Evolutionary conservation across 2,888 invertebrate genomes (phyloP).

Genomic region (Hydriomena furcata): DNA sequence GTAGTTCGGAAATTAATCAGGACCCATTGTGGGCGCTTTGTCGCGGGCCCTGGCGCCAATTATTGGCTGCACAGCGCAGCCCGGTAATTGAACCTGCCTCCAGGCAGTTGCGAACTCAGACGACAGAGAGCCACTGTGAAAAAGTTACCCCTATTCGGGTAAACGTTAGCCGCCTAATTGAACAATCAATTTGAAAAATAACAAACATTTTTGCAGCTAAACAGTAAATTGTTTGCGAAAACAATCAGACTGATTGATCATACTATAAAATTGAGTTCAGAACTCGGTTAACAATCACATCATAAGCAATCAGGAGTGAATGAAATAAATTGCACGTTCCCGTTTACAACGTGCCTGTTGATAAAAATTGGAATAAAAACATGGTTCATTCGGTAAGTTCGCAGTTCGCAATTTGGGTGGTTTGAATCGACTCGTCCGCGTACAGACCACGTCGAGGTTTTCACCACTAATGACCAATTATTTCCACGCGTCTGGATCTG

Average conservation of each 20-base stretch:
- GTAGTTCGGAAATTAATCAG: slow-evolving; percentile 83
- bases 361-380: slow-evolving; percentile 65
- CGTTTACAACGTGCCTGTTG: slow-evolving; percentile 64
- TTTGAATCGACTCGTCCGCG: slow-evolving; percentile 45
- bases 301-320: slow-evolving; percentile 74
- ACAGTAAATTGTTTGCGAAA: slow-evolving; percentile 10
- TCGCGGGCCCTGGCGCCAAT: slow-evolving; percentile 76
- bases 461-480: too few relatives aligned
- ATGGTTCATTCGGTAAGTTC: slow-evolving; percentile 55
- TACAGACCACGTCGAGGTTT: slow-evolving; percentile 11
- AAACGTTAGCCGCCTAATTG: slow-evolving; percentile 12
- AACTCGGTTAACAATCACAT: slow-evolving; percentile 71
- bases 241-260: too few relatives aligned
- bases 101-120: slow-evolving; percentile 48
- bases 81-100: slow-evolving; percentile 75
- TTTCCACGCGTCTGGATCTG: too few relatives aligned
- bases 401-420: slow-evolving; percentile 69
- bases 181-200: slow-evolving; percentile 6
- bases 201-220: slow-evolving; percentile 1
- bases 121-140: slow-evolving; percentile 38
- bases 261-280: slow-evolving; percentile 22
- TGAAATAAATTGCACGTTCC: slow-evolving; percentile 73
- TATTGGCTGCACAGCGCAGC: slow-evolving; percentile 69
- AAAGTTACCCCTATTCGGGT: slow-evolving; percentile 47
- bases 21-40: slow-evolving; percentile 80